A percentile compares a stretch with the other conserved stretches of the same genome.
phyloP scores from a whole-genome alignment of 2,113 vertebrate species.

The Cnemophilus loriae region DNA sequence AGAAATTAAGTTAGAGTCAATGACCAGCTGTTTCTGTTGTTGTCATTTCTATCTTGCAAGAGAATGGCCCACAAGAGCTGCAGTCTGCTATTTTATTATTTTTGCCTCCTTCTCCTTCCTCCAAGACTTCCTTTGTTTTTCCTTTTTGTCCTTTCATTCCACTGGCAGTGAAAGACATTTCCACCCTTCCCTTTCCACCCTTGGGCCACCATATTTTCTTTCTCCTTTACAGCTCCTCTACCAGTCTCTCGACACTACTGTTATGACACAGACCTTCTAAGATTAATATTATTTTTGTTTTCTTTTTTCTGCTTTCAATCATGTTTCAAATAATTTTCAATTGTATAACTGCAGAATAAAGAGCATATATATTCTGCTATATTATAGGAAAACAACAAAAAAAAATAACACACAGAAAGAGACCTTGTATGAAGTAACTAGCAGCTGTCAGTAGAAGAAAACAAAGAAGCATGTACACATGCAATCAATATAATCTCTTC shows the following conservation, averaged over 20 bases:
- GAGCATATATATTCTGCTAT: not conserved
- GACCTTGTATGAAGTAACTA: not conserved
- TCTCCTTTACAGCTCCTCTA: not conserved
- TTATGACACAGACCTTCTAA: not conserved
- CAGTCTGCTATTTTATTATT: not conserved
- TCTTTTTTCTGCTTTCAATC: not conserved
- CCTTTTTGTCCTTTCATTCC: not conserved
- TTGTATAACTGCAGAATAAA: not conserved
- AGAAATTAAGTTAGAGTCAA: not conserved
- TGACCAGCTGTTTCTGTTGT: not conserved
- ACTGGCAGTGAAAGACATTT: not conserved
- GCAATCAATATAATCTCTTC: not conserved
- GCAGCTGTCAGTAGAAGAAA: not conserved
- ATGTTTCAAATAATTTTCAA: not conserved
- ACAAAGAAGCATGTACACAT: not conserved
- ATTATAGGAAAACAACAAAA: not conserved
- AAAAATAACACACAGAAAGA: not conserved
- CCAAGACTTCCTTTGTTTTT: not conserved
- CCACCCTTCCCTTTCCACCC: not conserved
- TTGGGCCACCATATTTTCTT: not conserved
- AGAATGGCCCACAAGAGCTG: not conserved
- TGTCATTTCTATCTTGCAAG: not conserved
- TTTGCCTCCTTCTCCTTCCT: not conserved
- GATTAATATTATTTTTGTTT: not conserved
- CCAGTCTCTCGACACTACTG: not conserved